A percentile compares a stretch with the other conserved stretches of the same genome.
phyloP scores from a whole-genome alignment of 1,140 invertebrate genomes.

The Sminthurides bifidus region DNA sequence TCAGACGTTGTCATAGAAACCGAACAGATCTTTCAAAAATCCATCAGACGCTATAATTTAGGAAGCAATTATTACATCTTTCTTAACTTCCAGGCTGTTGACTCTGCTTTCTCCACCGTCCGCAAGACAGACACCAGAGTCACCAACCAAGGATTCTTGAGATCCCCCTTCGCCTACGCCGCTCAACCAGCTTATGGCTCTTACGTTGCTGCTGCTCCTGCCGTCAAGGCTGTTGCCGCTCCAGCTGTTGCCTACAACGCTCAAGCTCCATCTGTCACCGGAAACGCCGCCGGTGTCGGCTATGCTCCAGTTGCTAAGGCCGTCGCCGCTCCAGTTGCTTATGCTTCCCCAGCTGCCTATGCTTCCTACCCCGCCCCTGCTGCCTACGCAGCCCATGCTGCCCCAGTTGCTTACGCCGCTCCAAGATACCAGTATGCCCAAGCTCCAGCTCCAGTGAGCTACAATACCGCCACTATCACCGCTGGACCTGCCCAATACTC shows the following conservation, averaged over 20 bases:
- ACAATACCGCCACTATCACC: not conserved
- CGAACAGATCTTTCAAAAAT: too few relatives aligned
- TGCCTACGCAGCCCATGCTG: not conserved
- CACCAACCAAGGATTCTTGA: too few relatives aligned
- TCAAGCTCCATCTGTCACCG: too few relatives aligned
- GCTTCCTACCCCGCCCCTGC: not conserved
- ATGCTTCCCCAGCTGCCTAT: not conserved
- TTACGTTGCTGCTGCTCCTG: too few relatives aligned
- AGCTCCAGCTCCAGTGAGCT: not conserved
- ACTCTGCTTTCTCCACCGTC: constrained; percentile 54
- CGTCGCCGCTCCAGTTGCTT: not conserved
- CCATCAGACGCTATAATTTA: too few relatives aligned
- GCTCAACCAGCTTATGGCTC: too few relatives aligned
- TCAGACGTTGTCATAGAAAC: too few relatives aligned
- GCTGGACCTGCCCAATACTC: not conserved
- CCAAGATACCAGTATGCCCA: not conserved
- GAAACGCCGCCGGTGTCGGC: constrained; percentile 3
- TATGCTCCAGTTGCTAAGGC: not conserved
- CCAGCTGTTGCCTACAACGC: constrained; percentile 6
- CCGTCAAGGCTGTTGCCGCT: constrained; percentile 30
- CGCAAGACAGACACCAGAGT: constrained; percentile 50
- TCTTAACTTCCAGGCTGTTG: constrained; percentile 40
- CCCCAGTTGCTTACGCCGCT: constrained; percentile 5
- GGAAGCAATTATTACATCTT: not conserved
- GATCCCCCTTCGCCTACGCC: too few relatives aligned